Base-by-base conservation (phyloP, 2,888 invertebrate species). In the Ceramica pisi region DNA sequence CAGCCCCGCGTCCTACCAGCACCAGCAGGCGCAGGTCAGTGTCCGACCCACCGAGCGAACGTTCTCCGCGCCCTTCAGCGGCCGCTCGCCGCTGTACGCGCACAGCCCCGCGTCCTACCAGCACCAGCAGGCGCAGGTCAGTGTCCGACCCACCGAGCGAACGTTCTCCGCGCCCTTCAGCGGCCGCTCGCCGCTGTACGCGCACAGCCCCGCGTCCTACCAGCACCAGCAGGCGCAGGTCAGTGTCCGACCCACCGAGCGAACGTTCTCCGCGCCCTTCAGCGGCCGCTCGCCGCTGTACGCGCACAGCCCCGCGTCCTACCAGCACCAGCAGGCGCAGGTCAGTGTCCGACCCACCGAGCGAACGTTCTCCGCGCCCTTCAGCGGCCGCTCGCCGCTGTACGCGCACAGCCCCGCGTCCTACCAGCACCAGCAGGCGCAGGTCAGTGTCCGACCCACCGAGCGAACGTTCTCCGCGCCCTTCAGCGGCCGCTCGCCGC, bases 201-300 rank as follows among this genome's bases (percentile, higher is more conserved):
- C 92, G 76, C 89, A 91, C 88, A 89, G 90, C 76, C 91, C 92
- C 51, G 90, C 91, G 77, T 87, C 91, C 51, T 91, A 91, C 87
- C 87, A 85, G 80, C 91, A 90, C 82, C 86, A 87, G 62, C 88
- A 87, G 84, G 88, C 86, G n/a, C 78, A 75, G 75, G 72, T 73
- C 78, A 31, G 31, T n/a, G n/a, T n/a, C n/a, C n/a, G n/a, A n/a
- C n/a, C n/a, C n/a, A n/a, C n/a, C n/a, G n/a, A n/a, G n/a, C n/a
- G n/a, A n/a, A n/a, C n/a, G n/a, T n/a, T n/a, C 31, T 2, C 31
- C 66, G 90, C 90, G 66, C 84, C 88, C 75, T 93, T 92, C 91
- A 89, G 91, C 70, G 92, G 91, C 69, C 92, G 93, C 87, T 90
- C 90, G 19, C 94, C 93, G 85, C 92, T 92, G 59, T 92, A 91